phyloP scores from a whole-genome alignment of 2,888 invertebrate genomes.

The Cancer borealis region DNA sequence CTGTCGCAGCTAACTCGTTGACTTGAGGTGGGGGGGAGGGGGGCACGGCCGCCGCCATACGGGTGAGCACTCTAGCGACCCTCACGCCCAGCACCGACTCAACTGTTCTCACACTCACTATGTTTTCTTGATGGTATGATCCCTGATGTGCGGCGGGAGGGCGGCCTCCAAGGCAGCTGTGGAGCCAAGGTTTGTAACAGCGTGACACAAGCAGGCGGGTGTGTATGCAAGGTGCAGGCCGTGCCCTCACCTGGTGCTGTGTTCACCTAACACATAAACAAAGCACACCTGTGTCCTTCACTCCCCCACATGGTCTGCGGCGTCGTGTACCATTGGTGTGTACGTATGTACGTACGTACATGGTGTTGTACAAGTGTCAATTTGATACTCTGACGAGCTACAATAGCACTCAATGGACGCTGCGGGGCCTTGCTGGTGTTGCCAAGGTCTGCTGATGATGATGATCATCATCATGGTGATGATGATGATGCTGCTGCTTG shows the following conservation, averaged over 20 bases:
- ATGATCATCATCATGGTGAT: background rate
- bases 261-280: background rate
- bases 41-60: slow-evolving; percentile 27
- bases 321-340: background rate
- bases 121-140: background rate
- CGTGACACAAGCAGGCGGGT: background rate
- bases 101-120: slow-evolving; percentile 27
- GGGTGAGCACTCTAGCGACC: slow-evolving; percentile 42
- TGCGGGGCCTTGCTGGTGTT: background rate
- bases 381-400: background rate
- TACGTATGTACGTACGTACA: background rate
- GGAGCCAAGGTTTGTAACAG: background rate
- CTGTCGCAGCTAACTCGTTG: slow-evolving; percentile 48
- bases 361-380: background rate
- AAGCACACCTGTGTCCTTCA: background rate
- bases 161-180: background rate
- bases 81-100: background rate
- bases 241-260: background rate
- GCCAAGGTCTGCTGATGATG: background rate
- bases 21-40: slow-evolving; percentile 21
- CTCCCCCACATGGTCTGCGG: background rate
- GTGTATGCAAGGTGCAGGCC: background rate
- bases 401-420: background rate
- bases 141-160: background rate
- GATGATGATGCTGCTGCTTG: background rate